Evolutionary conservation across 2,888 invertebrate species (phyloP), one percentile per base, ranked within the genome.

Genomic region (Limenitis camilla): DNA sequence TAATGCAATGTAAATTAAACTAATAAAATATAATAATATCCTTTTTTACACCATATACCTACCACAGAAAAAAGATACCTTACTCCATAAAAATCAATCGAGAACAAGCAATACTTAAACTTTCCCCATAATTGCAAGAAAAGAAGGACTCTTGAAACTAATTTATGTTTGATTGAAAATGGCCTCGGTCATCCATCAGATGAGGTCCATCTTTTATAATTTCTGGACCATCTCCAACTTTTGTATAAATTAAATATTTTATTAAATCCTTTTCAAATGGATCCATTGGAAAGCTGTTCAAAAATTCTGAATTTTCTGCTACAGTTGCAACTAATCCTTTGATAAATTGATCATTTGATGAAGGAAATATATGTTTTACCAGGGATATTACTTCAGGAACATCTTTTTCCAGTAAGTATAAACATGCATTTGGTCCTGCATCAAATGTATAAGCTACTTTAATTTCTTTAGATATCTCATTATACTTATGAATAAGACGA

Each of bases 371-470:
- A 66, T 92, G 76, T 67, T 92, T 90, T 5, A 98, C 77, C 9
- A 95, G 74, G 30, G 91, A 81, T 28, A 94, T 54, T 8, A 96
- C 86, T 66, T 89, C 89, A 0, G 92, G 85, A 0, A 97, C 92
- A 74, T 94, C 90, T 57, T 93, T 83, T 62, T 95, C 92, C 44
- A 95, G 79, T 10, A 97, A 79, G 80, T 94, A 98, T 0, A 99
- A 79, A 75, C 96, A 97, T 5, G 96, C 96, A 88, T 99, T 99
- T 44, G 98, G 95, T 5, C 99, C 99, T 49, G 99, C 99, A 90
- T 99, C 99, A 88, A 96, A 99, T 10, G 99, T 98, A 74, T 99
- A 99, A 0, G 97, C 97, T 6, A 96, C 93, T 81, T 91, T 93
- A 11, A 82, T 76, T 56, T 84, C 75, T n/a, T 91, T 91, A 67